phyloP scores from a whole-genome alignment of 2,797 vertebrate species.

The Phoeniculus purpureus region DNA sequence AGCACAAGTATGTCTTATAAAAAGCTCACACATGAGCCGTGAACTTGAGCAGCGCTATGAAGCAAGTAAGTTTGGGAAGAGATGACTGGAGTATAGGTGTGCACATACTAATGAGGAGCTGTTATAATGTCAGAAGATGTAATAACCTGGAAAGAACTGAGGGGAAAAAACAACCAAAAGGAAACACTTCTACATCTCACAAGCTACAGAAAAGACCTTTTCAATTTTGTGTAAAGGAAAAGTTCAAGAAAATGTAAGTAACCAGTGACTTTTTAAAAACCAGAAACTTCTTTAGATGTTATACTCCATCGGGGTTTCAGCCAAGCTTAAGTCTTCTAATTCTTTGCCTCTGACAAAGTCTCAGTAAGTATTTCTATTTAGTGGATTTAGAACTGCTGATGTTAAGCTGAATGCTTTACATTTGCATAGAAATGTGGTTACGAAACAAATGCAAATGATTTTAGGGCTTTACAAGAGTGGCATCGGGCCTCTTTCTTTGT shows the following conservation, averaged over 20 bases:
- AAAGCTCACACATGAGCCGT: background rate
- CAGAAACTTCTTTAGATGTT: background rate
- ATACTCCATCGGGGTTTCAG: background rate
- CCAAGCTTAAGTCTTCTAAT: constrained; percentile 54
- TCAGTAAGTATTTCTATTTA: constrained; percentile 52
- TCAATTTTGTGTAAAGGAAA: background rate
- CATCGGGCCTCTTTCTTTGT: background rate
- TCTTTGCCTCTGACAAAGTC: constrained; percentile 25
- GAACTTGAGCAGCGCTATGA: background rate
- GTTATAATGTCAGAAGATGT: background rate
- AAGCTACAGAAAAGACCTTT: background rate
- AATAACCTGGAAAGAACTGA: background rate
- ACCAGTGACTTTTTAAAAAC: background rate
- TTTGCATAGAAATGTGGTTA: constrained; percentile 66
- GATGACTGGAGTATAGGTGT: background rate
- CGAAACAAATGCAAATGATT: constrained; percentile 68
- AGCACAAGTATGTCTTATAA: background rate
- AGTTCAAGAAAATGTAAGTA: background rate
- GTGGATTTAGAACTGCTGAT: constrained; percentile 50
- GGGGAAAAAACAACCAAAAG: background rate
- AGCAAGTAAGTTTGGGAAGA: background rate
- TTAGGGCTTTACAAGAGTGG: background rate
- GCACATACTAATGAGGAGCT: background rate
- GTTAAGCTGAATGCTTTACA: constrained; percentile 11
- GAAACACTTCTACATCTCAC: background rate